phyloP scores from a whole-genome alignment of 1,140 invertebrate genomes.

The Euschistus heros region DNA sequence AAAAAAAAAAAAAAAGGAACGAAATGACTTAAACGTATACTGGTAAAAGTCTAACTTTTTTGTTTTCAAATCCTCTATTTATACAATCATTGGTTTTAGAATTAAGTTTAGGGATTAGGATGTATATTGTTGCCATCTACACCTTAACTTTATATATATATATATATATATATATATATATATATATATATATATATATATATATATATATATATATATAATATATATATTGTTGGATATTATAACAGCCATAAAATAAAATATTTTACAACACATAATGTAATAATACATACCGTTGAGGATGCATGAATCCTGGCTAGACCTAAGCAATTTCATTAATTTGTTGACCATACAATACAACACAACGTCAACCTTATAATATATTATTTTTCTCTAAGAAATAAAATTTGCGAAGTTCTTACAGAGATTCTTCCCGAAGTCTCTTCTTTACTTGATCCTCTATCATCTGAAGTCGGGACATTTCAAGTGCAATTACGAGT shows the following conservation, averaged over 20 bases:
- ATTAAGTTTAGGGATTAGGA: too few relatives aligned
- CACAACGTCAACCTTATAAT: too few relatives aligned
- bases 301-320: not conserved
- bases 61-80: too few relatives aligned
- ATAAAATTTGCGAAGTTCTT: not conserved
- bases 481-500: conserved; percentile 55
- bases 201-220: not conserved
- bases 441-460: conserved; percentile 41
- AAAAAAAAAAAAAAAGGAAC: too few relatives aligned
- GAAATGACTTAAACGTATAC: too few relatives aligned
- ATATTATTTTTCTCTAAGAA: too few relatives aligned
- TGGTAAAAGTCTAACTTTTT: too few relatives aligned
- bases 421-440: conserved; percentile 14
- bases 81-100: too few relatives aligned
- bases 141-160: not conserved
- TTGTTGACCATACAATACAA: too few relatives aligned
- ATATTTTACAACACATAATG: not conserved
- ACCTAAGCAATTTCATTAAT: conserved; percentile 9
- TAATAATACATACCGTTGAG: not conserved
- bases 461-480: conserved; percentile 58
- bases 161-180: not conserved
- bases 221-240: too few relatives aligned
- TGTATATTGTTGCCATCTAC: too few relatives aligned
- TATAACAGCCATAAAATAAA: too few relatives aligned
- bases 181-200: not conserved